Evolutionary conservation across 2,113 vertebrate species (phyloP).

Genomic region (Tachycineta bicolor): DNA sequence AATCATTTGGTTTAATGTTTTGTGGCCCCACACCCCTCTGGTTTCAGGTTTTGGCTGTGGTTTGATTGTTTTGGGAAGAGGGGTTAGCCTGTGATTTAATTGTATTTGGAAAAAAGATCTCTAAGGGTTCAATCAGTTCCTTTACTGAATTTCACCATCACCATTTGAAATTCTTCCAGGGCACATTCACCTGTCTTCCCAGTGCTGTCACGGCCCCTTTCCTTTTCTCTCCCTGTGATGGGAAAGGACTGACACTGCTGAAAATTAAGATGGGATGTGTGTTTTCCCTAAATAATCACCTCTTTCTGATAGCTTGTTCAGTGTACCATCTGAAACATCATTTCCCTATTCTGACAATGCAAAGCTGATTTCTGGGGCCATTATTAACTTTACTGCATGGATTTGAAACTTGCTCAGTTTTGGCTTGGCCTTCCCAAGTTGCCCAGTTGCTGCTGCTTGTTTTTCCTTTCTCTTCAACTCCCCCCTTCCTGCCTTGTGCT

Average conservation of each 20-base stretch:
- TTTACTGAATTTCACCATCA: neutral
- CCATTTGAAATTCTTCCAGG: neutral
- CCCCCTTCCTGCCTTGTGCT: neutral
- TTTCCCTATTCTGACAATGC: neutral
- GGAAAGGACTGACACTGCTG: neutral
- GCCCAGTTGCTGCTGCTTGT: neutral
- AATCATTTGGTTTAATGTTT: neutral
- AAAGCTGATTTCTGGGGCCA: neutral
- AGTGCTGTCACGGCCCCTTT: neutral
- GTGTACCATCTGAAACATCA: neutral
- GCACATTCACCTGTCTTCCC: neutral
- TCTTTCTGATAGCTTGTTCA: neutral
- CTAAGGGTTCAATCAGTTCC: neutral
- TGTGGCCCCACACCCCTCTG: neutral
- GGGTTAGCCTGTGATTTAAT: neutral
- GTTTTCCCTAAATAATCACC: neutral
- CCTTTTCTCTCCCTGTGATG: neutral
- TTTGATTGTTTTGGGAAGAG: neutral
- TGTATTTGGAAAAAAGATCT: neutral
- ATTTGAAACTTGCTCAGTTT: neutral
- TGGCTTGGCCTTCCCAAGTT: neutral
- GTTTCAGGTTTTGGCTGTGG: neutral
- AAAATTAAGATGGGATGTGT: neutral
- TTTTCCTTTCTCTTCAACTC: neutral
- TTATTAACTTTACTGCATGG: neutral